phyloP scores from a whole-genome alignment of 1,140 invertebrate species.

The Brachionus rotundiformis region DNA sequence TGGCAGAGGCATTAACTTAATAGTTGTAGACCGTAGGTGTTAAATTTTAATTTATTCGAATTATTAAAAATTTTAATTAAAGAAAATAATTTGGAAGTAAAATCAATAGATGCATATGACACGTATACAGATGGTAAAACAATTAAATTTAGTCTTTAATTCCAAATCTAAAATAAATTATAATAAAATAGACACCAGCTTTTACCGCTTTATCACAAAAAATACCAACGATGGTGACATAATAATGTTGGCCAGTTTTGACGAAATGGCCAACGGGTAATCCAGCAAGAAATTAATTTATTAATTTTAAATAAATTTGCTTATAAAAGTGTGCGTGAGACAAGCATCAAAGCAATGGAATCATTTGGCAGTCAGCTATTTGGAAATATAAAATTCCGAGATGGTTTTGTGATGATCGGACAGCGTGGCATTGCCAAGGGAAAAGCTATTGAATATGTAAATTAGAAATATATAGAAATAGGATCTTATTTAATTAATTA shows the following conservation, averaged over 20 bases:
- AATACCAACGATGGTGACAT: slow-evolving; percentile 56
- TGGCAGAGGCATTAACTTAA: slow-evolving; percentile 56
- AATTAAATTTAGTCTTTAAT: neutral
- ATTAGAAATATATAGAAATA: slow-evolving; percentile 52
- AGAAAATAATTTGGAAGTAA: slow-evolving; percentile 56
- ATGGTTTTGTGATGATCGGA: slow-evolving; percentile 68
- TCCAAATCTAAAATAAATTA: slow-evolving; percentile 13
- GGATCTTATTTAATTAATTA: neutral
- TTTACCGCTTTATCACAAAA: slow-evolving; percentile 57
- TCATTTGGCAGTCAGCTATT: slow-evolving; percentile 64
- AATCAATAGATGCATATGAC: slow-evolving; percentile 56
- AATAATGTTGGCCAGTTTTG: slow-evolving; percentile 58
- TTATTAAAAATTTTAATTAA: slow-evolving; percentile 43
- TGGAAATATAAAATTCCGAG: slow-evolving; percentile 66
- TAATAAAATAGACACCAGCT: slow-evolving; percentile 55
- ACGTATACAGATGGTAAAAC: slow-evolving; percentile 58
- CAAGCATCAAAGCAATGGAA: slow-evolving; percentile 55
- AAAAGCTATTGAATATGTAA: slow-evolving; percentile 66
- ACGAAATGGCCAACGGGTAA: slow-evolving; percentile 59
- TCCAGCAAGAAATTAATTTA: neutral
- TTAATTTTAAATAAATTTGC: no score
- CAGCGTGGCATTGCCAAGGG: slow-evolving; percentile 66
- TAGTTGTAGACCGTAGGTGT: slow-evolving; percentile 56
- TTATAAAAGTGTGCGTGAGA: slow-evolving; percentile 58
- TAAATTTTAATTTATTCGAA: neutral